These are phyloP conservation scores for Drosophila pectinifera DNA, from an alignment of 1,140 invertebrate genomes.

Conservation along the genomic window DNA sequence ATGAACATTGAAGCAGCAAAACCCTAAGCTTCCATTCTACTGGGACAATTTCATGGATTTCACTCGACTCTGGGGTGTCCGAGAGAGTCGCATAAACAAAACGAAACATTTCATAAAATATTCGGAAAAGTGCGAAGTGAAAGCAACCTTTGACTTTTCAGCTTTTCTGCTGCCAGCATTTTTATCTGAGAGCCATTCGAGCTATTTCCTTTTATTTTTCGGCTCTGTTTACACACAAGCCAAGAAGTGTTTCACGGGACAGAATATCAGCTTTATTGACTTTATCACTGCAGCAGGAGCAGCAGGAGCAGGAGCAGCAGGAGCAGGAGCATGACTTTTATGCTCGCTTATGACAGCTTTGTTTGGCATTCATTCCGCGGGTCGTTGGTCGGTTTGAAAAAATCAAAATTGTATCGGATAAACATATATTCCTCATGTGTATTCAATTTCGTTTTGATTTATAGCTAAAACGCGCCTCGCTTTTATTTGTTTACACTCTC, in stretches of 20 bases:
- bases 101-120: constrained; percentile 68
- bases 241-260: constrained; percentile 37
- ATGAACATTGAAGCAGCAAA: constrained; percentile 12
- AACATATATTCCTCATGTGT: constrained; percentile 28
- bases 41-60: constrained; percentile 17
- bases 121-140: constrained; percentile 19
- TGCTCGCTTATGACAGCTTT: constrained; percentile 36
- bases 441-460: constrained; percentile 28
- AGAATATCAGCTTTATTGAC: constrained; percentile 26
- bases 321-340: constrained; percentile 36
- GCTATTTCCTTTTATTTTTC: constrained; percentile 60
- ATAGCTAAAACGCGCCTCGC: constrained; percentile 11
- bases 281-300: constrained; percentile 59
- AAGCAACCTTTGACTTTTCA: constrained; percentile 37
- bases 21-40: not conserved
- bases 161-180: constrained; percentile 39
- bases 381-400: constrained; percentile 9
- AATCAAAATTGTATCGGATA: constrained; percentile 32
- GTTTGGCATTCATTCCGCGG: constrained; percentile 15
- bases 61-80: constrained; percentile 11
- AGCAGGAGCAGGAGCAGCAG: not conserved
- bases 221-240: constrained; percentile 31
- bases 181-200: constrained; percentile 62
- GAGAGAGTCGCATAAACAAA: constrained; percentile 67
- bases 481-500: constrained; percentile 25